Evolutionary conservation across 2,113 vertebrate genomes (phyloP).

Genomic region (Gila orcuttii): DNA sequence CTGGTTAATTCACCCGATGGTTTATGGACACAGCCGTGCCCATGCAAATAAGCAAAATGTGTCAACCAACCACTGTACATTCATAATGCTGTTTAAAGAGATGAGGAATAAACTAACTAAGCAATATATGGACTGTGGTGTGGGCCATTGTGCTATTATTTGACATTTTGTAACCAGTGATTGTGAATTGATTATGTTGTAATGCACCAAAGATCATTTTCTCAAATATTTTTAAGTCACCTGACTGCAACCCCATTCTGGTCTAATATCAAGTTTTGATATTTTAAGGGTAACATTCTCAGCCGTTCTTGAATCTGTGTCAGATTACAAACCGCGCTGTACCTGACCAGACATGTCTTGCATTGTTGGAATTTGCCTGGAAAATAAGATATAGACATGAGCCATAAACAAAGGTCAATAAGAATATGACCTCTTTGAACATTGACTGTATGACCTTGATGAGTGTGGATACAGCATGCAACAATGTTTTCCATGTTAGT

Average conservation of each 20-base stretch:
- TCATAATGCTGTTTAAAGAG: background rate
- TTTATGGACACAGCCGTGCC: background rate
- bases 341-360: constrained; percentile 18
- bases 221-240: background rate
- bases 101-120: background rate
- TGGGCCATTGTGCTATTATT: background rate
- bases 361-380: constrained; percentile 2
- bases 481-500: background rate
- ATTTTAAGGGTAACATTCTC: constrained; percentile 3
- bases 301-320: constrained; percentile 40
- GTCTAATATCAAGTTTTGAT: constrained; percentile 17
- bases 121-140: background rate
- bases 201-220: background rate
- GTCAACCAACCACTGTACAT: background rate
- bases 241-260: background rate
- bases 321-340: constrained; percentile 10
- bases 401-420: background rate
- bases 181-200: background rate
- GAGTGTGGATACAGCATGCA: background rate
- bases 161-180: background rate
- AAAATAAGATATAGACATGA: constrained; percentile 43
- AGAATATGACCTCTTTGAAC: background rate
- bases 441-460: background rate
- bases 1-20: background rate
- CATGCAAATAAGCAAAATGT: constrained; percentile 26